These are phyloP conservation scores for Oasisia sp. DNA, from an alignment of 2,888 invertebrate genomes.

Conservation along the genomic window DNA sequence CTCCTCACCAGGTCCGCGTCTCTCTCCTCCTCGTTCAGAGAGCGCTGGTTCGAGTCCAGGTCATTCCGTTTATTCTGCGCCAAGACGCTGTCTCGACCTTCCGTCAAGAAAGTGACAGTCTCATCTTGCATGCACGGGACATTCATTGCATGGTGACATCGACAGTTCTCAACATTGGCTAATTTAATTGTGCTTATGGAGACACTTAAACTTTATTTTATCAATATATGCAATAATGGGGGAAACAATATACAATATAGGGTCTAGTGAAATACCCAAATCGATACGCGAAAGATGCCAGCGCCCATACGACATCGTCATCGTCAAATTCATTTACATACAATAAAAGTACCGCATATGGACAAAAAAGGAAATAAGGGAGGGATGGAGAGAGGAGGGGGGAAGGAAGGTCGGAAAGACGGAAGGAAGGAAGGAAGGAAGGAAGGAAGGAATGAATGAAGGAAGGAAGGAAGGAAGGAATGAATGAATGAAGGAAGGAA, in stretches of 20 bases:
- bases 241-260: not conserved
- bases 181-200: not conserved
- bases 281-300: not conserved
- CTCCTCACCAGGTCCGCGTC: conserved; percentile 57
- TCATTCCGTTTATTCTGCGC: conserved; percentile 54
- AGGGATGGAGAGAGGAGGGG: too few species aligned
- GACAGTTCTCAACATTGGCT: not conserved
- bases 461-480: too few species aligned
- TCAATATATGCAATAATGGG: not conserved
- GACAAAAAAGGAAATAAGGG: too few species aligned
- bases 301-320: not conserved
- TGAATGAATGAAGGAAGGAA: too few species aligned
- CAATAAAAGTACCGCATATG: too few species aligned
- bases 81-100: conserved; percentile 61
- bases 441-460: too few species aligned
- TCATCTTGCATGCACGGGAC: not conserved
- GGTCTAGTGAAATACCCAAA: too few species aligned
- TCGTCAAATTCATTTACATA: too few species aligned
- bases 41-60: conserved; percentile 39
- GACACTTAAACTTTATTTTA: not conserved
- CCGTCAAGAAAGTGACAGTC: not conserved
- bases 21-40: conserved; percentile 51
- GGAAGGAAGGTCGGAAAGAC: too few species aligned
- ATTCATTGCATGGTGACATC: not conserved
- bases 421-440: too few species aligned